phyloP scores from a whole-genome alignment of 2,888 invertebrate genomes.

The Drosophila tripunctata region DNA sequence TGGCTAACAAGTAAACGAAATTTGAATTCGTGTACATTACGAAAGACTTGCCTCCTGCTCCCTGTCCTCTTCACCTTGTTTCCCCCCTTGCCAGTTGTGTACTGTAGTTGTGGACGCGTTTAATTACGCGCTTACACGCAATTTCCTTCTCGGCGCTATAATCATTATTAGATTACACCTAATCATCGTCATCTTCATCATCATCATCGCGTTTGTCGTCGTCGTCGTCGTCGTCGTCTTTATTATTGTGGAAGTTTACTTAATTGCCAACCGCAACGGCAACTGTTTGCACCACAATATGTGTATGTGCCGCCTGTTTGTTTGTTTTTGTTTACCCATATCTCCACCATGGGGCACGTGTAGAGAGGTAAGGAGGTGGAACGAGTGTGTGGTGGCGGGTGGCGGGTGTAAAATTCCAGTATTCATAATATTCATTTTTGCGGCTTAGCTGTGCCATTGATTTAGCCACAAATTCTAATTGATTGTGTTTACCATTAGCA shows the following conservation, averaged over 20 bases:
- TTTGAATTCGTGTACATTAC: constrained; percentile 2
- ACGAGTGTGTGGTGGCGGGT: neutral
- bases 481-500: constrained; percentile 45
- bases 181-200: constrained; percentile 1
- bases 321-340: constrained; percentile 44
- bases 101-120: constrained; percentile 38
- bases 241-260: constrained; percentile 56
- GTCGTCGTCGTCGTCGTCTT: constrained; percentile 7
- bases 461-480: constrained; percentile 41
- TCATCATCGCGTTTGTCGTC: neutral
- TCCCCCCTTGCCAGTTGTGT: no score
- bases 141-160: constrained; percentile 58
- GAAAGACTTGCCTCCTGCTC: constrained; percentile 1
- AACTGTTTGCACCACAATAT: constrained; percentile 36
- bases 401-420: neutral
- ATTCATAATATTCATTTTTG: constrained; percentile 15
- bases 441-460: constrained; percentile 34
- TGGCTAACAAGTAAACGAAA: constrained; percentile 27
- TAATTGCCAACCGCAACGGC: constrained; percentile 45
- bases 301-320: constrained; percentile 15
- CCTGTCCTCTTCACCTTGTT: neutral
- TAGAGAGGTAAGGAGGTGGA: neutral
- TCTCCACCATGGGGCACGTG: neutral
- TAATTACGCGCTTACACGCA: constrained; percentile 74
- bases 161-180: constrained; percentile 11